Percentiles rank a stretch among this genome's conserved stretches.
These are phyloP conservation scores for Triplophysa tibetana DNA, from an alignment of 2,113 vertebrate species.

Conservation along the genomic window DNA sequence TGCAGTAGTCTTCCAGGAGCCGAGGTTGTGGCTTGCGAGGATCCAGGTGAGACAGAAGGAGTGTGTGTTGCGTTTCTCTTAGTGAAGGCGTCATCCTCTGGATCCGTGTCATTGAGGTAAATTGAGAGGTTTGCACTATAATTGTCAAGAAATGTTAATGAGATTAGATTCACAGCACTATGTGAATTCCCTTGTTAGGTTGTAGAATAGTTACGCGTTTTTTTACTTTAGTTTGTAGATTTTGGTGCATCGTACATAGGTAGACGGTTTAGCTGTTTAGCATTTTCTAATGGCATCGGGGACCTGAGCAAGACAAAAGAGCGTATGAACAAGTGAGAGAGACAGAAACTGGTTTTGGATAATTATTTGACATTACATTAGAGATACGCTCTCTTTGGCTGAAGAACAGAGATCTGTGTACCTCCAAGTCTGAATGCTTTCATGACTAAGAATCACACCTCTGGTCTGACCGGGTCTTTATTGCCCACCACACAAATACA, in stretches of 20 bases:
- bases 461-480: conserved; percentile 95
- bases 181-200: background rate
- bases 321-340: conserved; percentile 4
- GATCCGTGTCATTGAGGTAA: conserved; percentile 87
- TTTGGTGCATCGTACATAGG: background rate
- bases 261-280: conserved; percentile 1
- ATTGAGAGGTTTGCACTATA: background rate
- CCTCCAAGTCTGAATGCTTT: no score
- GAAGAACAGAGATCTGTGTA: no score
- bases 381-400: no score
- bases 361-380: background rate
- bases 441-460: conserved; percentile 72
- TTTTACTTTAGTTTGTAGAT: background rate
- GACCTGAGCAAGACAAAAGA: conserved; percentile 76
- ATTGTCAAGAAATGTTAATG: no score
- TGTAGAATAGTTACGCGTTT: no score
- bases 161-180: background rate
- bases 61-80: conserved; percentile 84
- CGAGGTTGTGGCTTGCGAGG: conserved; percentile 89
- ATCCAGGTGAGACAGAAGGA: conserved; percentile 76
- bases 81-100: no score
- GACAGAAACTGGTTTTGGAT: background rate
- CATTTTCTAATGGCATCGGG: conserved; percentile 92
- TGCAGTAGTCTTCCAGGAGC: conserved; percentile 96
- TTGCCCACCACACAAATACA: conserved; percentile 96